Percentiles rank a stretch among this genome's conserved stretches.
phyloP scores from a whole-genome alignment of 2,797 vertebrate species.

The Ctenochaetus hawaiiensis region DNA sequence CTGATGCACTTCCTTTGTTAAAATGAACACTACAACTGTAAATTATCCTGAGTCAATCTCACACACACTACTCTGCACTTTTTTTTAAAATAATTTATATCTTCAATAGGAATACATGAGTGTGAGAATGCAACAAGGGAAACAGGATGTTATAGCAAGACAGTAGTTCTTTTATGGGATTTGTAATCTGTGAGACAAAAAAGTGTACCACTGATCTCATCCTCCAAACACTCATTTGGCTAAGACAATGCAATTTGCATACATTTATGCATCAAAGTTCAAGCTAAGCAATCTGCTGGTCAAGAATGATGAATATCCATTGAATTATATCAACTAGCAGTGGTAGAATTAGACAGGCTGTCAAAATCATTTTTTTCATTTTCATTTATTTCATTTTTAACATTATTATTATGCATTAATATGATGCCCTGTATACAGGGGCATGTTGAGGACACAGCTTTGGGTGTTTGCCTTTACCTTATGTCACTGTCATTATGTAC shows the following conservation, averaged over 20 bases:
- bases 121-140: not conserved
- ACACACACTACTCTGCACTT: not conserved
- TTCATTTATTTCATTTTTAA: constrained; percentile 1
- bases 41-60: not conserved
- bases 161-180: not conserved
- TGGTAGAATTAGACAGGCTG: not conserved
- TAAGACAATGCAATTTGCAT: not conserved
- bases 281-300: no score
- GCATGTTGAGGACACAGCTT: not conserved
- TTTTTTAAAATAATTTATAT: not conserved
- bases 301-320: no score
- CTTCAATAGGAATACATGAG: not conserved
- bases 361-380: not conserved
- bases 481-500: not conserved
- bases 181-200: not conserved
- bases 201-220: not conserved
- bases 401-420: not conserved
- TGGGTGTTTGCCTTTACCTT: not conserved
- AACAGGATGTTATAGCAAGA: not conserved
- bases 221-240: no score
- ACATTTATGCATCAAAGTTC: no score
- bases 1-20: not conserved
- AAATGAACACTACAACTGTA: not conserved
- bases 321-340: not conserved
- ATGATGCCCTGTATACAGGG: not conserved